These are phyloP conservation scores for Volucella inflata DNA, from an alignment of 2,888 invertebrate species.

Conservation along the genomic window DNA sequence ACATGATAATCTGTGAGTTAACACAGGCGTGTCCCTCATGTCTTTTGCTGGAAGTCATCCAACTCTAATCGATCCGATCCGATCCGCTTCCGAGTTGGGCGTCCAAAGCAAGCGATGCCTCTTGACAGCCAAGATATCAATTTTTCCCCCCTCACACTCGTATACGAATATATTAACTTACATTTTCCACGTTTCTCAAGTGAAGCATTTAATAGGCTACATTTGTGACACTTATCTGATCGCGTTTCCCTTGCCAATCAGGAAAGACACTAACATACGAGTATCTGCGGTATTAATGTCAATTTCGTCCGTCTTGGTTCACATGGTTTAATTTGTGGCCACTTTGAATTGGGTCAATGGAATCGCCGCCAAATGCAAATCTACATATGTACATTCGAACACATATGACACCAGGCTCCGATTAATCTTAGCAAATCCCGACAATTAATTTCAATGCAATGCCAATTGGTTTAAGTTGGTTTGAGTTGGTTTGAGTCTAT, in stretches of 20 bases:
- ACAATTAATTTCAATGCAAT: conserved; percentile 33
- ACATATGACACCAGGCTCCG: too few relatives aligned
- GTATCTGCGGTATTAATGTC: conserved; percentile 14
- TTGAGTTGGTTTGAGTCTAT: conserved; percentile 16
- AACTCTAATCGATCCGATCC: conserved; percentile 30
- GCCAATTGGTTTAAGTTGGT: conserved; percentile 27
- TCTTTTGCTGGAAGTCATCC: conserved; percentile 47
- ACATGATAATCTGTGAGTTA: conserved; percentile 15
- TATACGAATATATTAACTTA: conserved; percentile 4
- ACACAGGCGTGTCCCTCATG: conserved; percentile 63
- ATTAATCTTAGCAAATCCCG: not conserved
- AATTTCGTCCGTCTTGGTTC: conserved; percentile 8
- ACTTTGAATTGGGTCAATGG: conserved; percentile 54
- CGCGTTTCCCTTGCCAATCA: conserved; percentile 5
- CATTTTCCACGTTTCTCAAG: not conserved
- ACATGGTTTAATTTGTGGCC: conserved; percentile 32
- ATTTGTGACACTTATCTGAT: conserved; percentile 38
- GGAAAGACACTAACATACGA: conserved; percentile 35
- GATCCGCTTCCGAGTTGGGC: conserved; percentile 62
- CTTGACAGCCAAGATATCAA: conserved; percentile 30
- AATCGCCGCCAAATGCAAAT: not conserved
- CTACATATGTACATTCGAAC: too few relatives aligned
- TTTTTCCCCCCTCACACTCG: too few relatives aligned
- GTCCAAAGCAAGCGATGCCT: conserved; percentile 56
- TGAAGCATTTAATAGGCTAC: conserved; percentile 4